A percentile compares a stretch with the other conserved stretches of the same genome.
Evolutionary conservation across 2,113 vertebrate species (phyloP).

Genomic region (Semnornis frantzii): DNA sequence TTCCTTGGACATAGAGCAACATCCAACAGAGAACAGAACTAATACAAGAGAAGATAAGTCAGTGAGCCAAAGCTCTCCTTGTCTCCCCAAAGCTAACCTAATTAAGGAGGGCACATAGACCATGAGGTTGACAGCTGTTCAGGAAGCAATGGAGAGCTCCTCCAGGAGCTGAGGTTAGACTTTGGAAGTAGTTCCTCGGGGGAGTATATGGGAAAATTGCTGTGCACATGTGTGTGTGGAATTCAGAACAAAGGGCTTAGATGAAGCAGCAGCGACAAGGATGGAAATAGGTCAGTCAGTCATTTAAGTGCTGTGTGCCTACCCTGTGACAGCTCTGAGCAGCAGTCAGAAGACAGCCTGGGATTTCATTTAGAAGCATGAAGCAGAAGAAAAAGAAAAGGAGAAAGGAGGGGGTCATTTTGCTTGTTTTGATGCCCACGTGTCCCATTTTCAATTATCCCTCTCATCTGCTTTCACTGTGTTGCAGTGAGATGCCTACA

Average conservation of each 20-base stretch:
- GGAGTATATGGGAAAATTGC: background rate
- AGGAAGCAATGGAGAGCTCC: background rate
- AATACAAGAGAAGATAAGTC: background rate
- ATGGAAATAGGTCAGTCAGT: constrained; percentile 66
- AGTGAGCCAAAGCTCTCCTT: background rate
- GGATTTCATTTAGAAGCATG: constrained; percentile 38
- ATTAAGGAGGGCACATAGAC: constrained; percentile 14
- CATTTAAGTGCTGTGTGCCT: constrained; percentile 31
- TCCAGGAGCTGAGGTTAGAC: constrained; percentile 7
- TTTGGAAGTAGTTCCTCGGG: background rate
- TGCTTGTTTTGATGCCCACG: constrained; percentile 55
- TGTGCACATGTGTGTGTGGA: background rate
- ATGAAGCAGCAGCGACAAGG: background rate
- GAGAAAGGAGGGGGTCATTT: constrained; percentile 28
- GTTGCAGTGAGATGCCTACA: constrained; percentile 54
- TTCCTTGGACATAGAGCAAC: background rate
- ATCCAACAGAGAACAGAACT: background rate
- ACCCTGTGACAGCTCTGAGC: constrained; percentile 42
- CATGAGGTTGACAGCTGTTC: constrained; percentile 43
- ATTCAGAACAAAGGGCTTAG: background rate
- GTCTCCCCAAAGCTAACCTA: constrained; percentile 21
- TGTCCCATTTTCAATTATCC: constrained; percentile 54
- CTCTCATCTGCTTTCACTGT: constrained; percentile 44
- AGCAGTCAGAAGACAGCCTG: constrained; percentile 51
- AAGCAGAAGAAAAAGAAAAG: constrained; percentile 21